Base-by-base conservation (phyloP, 1,140 invertebrate genomes). In the Trigoniulus corallinus region DNA sequence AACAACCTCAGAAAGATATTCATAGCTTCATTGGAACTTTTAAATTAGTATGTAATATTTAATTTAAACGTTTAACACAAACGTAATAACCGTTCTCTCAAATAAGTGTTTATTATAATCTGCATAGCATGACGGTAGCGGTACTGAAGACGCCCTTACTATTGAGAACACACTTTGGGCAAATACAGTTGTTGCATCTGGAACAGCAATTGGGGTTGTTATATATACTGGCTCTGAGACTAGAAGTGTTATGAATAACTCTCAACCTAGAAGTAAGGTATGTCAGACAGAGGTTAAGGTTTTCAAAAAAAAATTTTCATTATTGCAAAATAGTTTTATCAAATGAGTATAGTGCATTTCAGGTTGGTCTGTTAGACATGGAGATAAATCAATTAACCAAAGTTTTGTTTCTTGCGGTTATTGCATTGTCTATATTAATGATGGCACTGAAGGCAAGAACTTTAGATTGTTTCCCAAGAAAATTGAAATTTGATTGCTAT, bases 121-220 rank as follows among this genome's bases (percentile, higher is more conserved):
- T 23, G 20, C 58, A 0, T 53, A 78, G 74, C 69, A 75, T 56
- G 77, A 72, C 72, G 71, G 78, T 65, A 66, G 69, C 61, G 72
- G 68, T n/a, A 71, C 71, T 54, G 78, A 87, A 64, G 83, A 85
- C 56, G 83, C 88, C 45, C 72, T 99, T 18, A 85, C 82, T 61
- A 82, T 98, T 22, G 92, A 98, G 64, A 98, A 98, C 65, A 97
- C 94, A 0, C 66, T 99, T 18, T 99, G 96, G 96, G 89, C 94
- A 3, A 97, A 96, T 57, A 95, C 89, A 46, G 93, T 98, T 1
- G 78, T 99, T 1, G 94, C 95, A 1, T 94, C 88, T n/a, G 94
- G 94, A 48, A 87, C 88, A 50, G 74, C 74, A 1, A 76, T 95
- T 20, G 94, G 95, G 45, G 77, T 96, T 39, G 87, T 99, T 18